These are phyloP conservation scores for Paraplagusia blochii DNA, from an alignment of 2,113 vertebrate genomes.

Conservation along the genomic window DNA sequence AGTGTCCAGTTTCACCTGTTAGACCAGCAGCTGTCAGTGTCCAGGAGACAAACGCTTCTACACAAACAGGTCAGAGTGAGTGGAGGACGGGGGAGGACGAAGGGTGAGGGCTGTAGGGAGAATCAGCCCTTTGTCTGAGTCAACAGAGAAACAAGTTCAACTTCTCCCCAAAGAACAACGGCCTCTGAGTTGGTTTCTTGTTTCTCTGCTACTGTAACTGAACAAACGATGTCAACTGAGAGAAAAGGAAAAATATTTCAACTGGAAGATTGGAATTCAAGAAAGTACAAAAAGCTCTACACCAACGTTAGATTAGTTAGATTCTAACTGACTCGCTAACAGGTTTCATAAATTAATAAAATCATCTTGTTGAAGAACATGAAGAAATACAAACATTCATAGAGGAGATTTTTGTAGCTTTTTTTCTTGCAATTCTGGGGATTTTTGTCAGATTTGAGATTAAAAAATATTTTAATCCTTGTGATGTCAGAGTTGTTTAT, in stretches of 20 bases:
- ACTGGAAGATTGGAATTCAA: too few species aligned
- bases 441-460: too few species aligned
- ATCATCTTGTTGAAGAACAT: too few species aligned
- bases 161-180: slow-evolving; percentile 49
- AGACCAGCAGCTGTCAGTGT: slow-evolving; percentile 56
- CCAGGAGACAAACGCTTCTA: slow-evolving; percentile 71
- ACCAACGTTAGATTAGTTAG: too few species aligned
- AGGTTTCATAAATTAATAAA: too few species aligned
- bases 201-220: slow-evolving; percentile 46
- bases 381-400: too few species aligned
- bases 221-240: slow-evolving; percentile 4
- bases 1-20: slow-evolving; percentile 68
- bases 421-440: too few species aligned
- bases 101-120: slow-evolving; percentile 39
- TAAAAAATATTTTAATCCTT: too few species aligned
- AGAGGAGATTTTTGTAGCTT: too few species aligned
- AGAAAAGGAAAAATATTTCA: neutral
- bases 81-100: slow-evolving; percentile 1
- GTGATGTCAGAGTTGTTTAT: too few species aligned
- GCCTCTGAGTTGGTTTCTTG: slow-evolving; percentile 47
- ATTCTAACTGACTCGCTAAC: too few species aligned
- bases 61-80: slow-evolving; percentile 49
- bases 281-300: too few species aligned
- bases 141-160: slow-evolving; percentile 51
- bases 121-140: slow-evolving; percentile 68